These are phyloP conservation scores for Polypterus bichir DNA, from an alignment of 2,113 vertebrate genomes.

Conservation along the genomic window DNA sequence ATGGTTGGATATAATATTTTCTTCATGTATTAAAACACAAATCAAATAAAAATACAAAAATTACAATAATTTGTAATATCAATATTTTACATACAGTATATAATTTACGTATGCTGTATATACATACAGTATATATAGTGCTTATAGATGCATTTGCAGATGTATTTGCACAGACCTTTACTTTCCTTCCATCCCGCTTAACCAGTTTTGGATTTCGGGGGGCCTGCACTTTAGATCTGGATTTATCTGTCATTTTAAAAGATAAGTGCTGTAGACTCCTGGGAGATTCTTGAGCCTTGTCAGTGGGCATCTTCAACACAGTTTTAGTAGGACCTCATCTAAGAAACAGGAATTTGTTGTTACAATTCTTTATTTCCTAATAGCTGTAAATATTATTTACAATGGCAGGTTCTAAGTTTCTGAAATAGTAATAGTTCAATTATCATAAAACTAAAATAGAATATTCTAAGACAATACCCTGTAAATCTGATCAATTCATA, in stretches of 20 bases:
- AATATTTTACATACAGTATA: neutral
- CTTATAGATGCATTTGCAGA: neutral
- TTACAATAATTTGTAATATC: neutral
- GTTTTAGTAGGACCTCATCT: constrained; percentile 25
- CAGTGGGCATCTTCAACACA: constrained; percentile 29
- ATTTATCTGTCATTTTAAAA: constrained; percentile 21
- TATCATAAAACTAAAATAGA: no score
- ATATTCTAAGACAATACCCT: no score
- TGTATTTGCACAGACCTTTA: constrained; percentile 29
- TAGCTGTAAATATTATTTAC: neutral
- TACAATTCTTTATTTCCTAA: neutral
- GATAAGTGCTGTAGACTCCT: constrained; percentile 25
- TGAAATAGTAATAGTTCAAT: no score
- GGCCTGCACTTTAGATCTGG: constrained; percentile 33
- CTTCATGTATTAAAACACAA: neutral
- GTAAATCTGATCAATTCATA: no score
- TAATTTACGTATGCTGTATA: neutral
- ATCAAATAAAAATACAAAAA: neutral
- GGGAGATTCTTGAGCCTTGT: constrained; percentile 14
- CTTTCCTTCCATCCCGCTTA: constrained; percentile 24
- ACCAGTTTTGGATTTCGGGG: constrained; percentile 30
- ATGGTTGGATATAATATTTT: neutral
- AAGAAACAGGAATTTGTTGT: constrained; percentile 10
- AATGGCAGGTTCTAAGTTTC: neutral
- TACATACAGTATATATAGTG: neutral